phyloP scores from a whole-genome alignment of 2,797 vertebrate genomes.

The Mus minutoides region DNA sequence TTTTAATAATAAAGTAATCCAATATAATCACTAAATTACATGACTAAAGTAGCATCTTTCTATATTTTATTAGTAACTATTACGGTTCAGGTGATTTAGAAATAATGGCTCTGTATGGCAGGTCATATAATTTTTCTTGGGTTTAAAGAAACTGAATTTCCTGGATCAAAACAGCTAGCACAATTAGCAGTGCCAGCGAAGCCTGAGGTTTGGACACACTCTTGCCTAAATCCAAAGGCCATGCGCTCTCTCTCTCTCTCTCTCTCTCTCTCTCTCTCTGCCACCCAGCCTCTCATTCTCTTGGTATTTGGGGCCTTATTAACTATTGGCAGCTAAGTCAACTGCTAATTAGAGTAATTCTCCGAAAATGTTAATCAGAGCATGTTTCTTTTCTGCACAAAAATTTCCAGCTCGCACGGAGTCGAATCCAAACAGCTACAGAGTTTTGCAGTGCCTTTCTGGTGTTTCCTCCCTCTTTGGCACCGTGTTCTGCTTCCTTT shows the following conservation, averaged over 20 bases:
- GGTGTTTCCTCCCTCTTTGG: background rate
- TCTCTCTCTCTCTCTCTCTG: background rate
- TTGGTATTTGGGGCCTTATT: slow-evolving; percentile 43
- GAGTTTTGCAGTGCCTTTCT: background rate
- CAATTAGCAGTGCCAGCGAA: background rate
- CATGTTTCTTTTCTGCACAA: background rate
- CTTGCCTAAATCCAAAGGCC: background rate
- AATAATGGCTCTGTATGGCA: background rate
- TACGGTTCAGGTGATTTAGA: background rate
- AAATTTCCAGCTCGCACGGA: background rate
- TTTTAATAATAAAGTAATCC: slow-evolving; percentile 42
- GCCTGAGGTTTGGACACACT: background rate
- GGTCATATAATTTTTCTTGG: slow-evolving; percentile 20
- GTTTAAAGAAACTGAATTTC: slow-evolving; percentile 26
- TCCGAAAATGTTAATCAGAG: slow-evolving; percentile 45
- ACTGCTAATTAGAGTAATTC: background rate
- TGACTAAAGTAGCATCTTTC: background rate
- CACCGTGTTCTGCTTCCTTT: background rate
- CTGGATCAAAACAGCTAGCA: background rate
- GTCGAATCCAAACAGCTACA: background rate
- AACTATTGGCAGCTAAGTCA: background rate
- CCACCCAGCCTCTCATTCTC: background rate
- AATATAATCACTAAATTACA: slow-evolving; percentile 45
- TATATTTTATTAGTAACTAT: background rate
- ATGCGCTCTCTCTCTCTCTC: too few relatives aligned